Percentiles rank a stretch among this genome's conserved stretches.
Conservation (phyloP, 2,113 vertebrate genomes). For the Gallinago paraguaiae region DNA sequence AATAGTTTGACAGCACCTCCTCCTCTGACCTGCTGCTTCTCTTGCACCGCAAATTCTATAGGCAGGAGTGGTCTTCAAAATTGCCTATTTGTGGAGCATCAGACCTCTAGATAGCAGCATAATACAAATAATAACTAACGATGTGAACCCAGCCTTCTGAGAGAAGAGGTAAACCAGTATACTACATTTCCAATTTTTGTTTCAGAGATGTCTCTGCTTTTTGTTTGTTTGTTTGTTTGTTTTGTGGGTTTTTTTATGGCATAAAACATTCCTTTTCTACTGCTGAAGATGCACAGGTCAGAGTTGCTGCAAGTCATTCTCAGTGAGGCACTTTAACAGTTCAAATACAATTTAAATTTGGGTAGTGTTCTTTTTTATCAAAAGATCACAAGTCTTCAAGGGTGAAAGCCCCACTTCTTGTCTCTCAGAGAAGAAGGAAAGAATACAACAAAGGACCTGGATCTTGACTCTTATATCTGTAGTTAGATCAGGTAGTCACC, state of each 20-base stretch:
- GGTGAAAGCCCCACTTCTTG: background rate
- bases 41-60: background rate
- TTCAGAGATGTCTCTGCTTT: background rate
- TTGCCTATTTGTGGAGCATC: background rate
- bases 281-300: background rate
- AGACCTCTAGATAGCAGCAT: slow-evolving; percentile 42
- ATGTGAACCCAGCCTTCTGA: background rate
- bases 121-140: slow-evolving; percentile 33
- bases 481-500: background rate
- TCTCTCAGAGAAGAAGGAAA: background rate
- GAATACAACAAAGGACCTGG: background rate
- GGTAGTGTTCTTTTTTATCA: background rate
- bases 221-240: too few species aligned
- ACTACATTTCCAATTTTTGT: background rate
- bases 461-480: background rate
- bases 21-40: background rate
- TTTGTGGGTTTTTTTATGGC: background rate
- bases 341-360: background rate
- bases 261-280: background rate
- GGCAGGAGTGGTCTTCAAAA: background rate
- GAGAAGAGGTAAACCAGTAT: background rate
- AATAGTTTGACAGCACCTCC: background rate
- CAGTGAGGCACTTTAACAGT: background rate
- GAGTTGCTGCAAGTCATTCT: background rate
- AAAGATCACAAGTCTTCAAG: background rate